These are phyloP conservation scores for Shargacucullia verbasci DNA, from an alignment of 2,888 invertebrate species.

Conservation along the genomic window DNA sequence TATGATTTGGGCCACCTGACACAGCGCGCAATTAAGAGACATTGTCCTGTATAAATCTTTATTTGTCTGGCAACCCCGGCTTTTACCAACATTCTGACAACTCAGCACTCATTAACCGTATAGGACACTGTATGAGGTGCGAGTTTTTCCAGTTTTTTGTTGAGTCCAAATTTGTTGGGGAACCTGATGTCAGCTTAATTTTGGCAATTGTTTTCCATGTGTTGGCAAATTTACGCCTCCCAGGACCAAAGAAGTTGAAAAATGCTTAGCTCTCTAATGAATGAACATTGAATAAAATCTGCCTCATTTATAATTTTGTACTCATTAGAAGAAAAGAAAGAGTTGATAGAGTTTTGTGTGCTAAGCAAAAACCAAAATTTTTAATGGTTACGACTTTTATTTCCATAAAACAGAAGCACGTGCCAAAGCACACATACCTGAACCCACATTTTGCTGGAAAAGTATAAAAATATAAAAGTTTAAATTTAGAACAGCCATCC, in stretches of 20 bases:
- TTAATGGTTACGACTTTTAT: background rate
- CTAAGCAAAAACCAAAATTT: no score
- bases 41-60: constrained; percentile 74
- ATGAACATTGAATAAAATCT: no score
- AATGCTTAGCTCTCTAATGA: no score
- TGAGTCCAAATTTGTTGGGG: constrained; percentile 17
- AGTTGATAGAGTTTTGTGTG: no score
- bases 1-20: constrained; percentile 60
- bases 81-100: constrained; percentile 60
- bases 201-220: constrained; percentile 31
- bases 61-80: constrained; percentile 63
- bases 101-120: constrained; percentile 56
- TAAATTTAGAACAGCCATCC: constrained; percentile 47
- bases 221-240: background rate
- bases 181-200: constrained; percentile 41
- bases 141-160: constrained; percentile 44
- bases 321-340: no score
- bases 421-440: constrained; percentile 4
- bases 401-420: constrained; percentile 14
- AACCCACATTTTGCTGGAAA: constrained; percentile 29
- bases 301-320: no score
- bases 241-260: background rate
- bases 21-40: constrained; percentile 70
- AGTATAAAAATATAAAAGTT: constrained; percentile 39
- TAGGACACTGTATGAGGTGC: constrained; percentile 42